Base-by-base conservation (phyloP, 2,888 invertebrate genomes). In the Drosophila paranaensis region DNA sequence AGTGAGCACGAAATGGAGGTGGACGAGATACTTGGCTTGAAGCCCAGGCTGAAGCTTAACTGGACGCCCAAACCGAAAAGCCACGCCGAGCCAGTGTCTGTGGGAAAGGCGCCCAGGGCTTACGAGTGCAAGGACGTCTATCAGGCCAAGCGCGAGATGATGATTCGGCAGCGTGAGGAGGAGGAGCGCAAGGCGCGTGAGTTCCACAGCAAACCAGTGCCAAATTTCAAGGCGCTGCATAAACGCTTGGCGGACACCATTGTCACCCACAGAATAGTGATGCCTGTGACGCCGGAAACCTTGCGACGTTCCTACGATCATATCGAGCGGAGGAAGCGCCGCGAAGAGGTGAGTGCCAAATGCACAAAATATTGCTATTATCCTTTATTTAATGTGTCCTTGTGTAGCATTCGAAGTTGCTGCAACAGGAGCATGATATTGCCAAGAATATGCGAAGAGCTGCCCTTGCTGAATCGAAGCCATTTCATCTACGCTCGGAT, bases 141-240 rank as follows among this genome's bases (percentile, higher is more conserved):
- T 55, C 83, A 91, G 51, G 77, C 70, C 10, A 91, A 90, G 11
- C 87, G 88, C 0, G 81, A 91, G 37, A 79, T 77, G 33, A 79
- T 81, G 0, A 48, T 88, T 25, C 79, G 77, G 0, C 80, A 77
- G 9, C 79, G 85, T 6, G 55, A 77, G 6, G 88, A 92, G 30
- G 91, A 92, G 35, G 92, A 92, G 43, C 89, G 85, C 0, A 92
- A 91, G 62, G 88, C 82, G 46, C 87, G 93, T 1, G 68, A 90
- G 62, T 93, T 93, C 70, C 91, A 87, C 27, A 91, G 93, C 50
- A 84, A 90, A 0, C 93, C 92, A 5, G 89, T 81, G 20, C 92
- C 92, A 0, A 92, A 92, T 40, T 92, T 91, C 16, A 79, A 65
- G 9, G 64, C 67, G 0, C 27, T 75, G 8, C 81, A 89, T 43